Percentiles rank a stretch among this genome's conserved stretches.
phyloP scores from a whole-genome alignment of 2,888 invertebrate genomes.

The Monoplex corrugatus region DNA sequence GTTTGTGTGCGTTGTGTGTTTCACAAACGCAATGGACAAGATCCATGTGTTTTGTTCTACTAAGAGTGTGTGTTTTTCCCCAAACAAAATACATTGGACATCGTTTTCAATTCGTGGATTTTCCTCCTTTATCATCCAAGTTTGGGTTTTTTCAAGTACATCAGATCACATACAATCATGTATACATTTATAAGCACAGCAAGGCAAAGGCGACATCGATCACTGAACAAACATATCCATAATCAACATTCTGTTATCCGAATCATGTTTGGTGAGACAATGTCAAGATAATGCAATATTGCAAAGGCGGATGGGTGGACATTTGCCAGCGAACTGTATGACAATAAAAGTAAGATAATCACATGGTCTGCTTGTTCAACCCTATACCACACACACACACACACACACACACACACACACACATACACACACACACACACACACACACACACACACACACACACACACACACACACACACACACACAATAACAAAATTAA shows the following conservation, averaged over 20 bases:
- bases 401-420: neutral
- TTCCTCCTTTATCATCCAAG: too few relatives aligned
- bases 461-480: neutral
- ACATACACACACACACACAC: neutral
- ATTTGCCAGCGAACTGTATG: neutral
- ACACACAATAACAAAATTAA: neutral
- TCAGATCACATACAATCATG: neutral
- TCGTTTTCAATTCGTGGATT: too few relatives aligned
- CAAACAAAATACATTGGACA: too few relatives aligned
- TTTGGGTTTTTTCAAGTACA: neutral
- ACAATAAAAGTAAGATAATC: neutral
- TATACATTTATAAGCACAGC: neutral
- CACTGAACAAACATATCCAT: neutral
- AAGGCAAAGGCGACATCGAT: neutral
- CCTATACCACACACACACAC: neutral
- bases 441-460: neutral
- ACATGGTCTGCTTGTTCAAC: neutral
- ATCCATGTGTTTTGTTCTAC: too few relatives aligned
- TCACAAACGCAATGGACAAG: too few relatives aligned
- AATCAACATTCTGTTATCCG: neutral
- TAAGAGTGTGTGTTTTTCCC: too few relatives aligned
- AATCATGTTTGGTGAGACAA: neutral
- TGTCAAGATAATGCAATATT: too few relatives aligned
- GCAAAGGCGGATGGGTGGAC: too few relatives aligned
- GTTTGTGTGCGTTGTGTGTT: too few relatives aligned